Conservation (phyloP, 2,797 vertebrate species). For the Heterohyrax brucei region DNA sequence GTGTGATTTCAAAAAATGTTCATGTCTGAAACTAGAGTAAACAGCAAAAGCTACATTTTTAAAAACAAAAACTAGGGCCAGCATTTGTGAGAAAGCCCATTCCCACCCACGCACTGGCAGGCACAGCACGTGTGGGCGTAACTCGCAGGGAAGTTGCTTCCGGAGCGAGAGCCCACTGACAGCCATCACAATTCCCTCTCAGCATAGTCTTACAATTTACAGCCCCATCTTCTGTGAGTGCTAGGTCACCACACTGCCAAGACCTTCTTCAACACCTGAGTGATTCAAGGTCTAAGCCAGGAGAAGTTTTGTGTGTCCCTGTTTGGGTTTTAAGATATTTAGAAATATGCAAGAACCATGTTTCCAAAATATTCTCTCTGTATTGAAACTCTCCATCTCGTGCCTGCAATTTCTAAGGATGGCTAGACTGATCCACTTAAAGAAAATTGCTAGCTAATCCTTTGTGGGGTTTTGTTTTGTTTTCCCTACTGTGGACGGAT, state of each 20-base stretch:
- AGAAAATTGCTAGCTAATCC: neutral
- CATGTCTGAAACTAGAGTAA: constrained; percentile 82
- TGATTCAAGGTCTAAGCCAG: constrained; percentile 74
- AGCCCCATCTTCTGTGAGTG: neutral
- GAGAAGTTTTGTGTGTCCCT: constrained; percentile 31
- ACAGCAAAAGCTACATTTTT: constrained; percentile 82
- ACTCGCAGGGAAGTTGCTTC: constrained; percentile 66
- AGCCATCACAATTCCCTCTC: neutral
- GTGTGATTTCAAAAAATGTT: constrained; percentile 71
- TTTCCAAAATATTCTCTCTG: constrained; percentile 73
- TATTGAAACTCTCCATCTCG: constrained; percentile 33
- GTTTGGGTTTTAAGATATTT: constrained; percentile 45
- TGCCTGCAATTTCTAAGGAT: constrained; percentile 13
- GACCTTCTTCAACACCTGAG: constrained; percentile 67
- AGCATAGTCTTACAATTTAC: neutral
- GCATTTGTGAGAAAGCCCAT: constrained; percentile 79
- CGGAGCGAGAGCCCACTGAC: constrained; percentile 61
- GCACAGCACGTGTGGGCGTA: constrained; percentile 52
- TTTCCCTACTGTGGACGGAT: neutral
- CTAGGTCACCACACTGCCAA: constrained; percentile 49
- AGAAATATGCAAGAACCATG: constrained; percentile 58
- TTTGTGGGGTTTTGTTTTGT: neutral
- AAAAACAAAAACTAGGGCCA: constrained; percentile 78
- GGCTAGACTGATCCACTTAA: constrained; percentile 25
- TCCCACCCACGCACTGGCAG: constrained; percentile 76